Base-by-base conservation (phyloP, 2,113 vertebrate species). In the Triplophysa dalaica region DNA sequence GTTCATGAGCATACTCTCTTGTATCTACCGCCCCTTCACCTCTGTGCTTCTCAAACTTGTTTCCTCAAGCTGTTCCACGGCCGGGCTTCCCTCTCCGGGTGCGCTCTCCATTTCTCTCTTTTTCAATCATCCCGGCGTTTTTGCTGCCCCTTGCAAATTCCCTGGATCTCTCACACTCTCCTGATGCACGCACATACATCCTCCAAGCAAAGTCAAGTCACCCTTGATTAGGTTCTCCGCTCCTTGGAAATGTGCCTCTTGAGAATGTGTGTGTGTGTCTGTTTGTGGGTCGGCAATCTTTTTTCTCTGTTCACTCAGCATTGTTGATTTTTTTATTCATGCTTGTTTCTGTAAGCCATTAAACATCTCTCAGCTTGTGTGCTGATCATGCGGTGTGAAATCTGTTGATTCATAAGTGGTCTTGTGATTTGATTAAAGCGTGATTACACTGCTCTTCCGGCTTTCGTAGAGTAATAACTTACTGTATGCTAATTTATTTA, bases 161-260 rank as follows among this genome's bases (percentile, higher is more conserved):
- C 56, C 16, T 63, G 73, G 50, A 11, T 58, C 10, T 48, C 74
- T 68, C 70, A 54, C 77, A 75, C 52, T 63, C 64, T 68, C 72
- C 41, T 56, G 22, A 14, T 62, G 64, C 21, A 45, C 74, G 72
- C 45, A 66, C 72, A 69, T 67, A 79, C 74, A 72, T 77, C 85
- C 89, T 84, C 61, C 74, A 82, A 89, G 84, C 87, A 91, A 90
- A 87, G 89, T 87, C 88, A 90, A 82, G 87, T 92, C 89, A 85
- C 86, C 87, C 86, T 90, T 89, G 79, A 90, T 89, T 90, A 87
- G 76, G 76, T 75, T 88, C 75, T 66, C 78, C 48, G 72, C 68
- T 78, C 67, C 74, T 81, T 79, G 78, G 83, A 87, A 84, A 85
- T 54, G 75, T 75, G 26, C 76, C 85, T 54, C 73, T 80, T 66